These are phyloP conservation scores for Clunio marinus DNA, from an alignment of 2,888 invertebrate genomes.

Conservation along the genomic window DNA sequence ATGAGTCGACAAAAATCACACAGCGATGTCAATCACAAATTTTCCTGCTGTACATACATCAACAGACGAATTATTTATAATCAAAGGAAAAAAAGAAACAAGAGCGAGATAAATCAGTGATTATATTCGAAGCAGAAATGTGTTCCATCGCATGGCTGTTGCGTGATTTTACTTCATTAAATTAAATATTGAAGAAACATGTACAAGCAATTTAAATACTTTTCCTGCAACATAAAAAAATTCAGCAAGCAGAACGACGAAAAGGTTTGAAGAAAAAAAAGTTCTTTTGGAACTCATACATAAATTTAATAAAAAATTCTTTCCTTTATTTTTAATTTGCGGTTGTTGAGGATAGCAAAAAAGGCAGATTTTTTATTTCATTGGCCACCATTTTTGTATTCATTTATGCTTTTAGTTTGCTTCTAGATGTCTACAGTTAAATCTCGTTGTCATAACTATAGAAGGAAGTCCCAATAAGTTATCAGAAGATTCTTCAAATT, in stretches of 20 bases:
- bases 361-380: constrained; percentile 25
- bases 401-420: constrained; percentile 7
- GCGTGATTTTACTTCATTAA: constrained; percentile 38
- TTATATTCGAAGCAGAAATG: constrained; percentile 24
- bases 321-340: constrained; percentile 33
- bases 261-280: constrained; percentile 19
- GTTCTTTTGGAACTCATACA: constrained; percentile 30
- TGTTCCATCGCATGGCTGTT: constrained; percentile 28
- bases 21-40: constrained; percentile 32
- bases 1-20: background rate
- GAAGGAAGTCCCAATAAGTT: background rate
- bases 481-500: constrained; percentile 4
- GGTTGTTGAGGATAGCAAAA: constrained; percentile 23
- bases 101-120: constrained; percentile 37
- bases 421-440: constrained; percentile 9
- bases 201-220: constrained; percentile 38
- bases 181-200: constrained; percentile 32
- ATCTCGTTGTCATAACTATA: constrained; percentile 25
- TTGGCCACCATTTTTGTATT: constrained; percentile 28
- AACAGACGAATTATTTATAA: too few relatives aligned
- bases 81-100: constrained; percentile 6
- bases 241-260: background rate
- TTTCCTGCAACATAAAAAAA: constrained; percentile 25
- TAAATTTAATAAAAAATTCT: constrained; percentile 36
- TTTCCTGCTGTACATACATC: too few relatives aligned